Conservation (phyloP, 2,113 vertebrate genomes). For the Gallinago undulata region DNA sequence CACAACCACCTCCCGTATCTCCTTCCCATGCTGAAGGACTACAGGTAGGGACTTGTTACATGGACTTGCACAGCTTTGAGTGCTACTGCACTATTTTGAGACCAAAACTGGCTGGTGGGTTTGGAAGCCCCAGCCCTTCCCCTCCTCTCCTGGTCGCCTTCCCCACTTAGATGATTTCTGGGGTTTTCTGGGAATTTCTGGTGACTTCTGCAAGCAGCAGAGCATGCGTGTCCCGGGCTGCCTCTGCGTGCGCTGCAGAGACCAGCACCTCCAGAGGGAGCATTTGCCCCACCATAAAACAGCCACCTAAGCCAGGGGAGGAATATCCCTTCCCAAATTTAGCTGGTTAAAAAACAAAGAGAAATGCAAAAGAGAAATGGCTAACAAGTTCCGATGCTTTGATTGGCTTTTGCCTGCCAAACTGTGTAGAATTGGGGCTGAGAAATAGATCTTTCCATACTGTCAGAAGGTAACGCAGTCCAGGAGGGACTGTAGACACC, state of each 20-base stretch:
- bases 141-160: background rate
- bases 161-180: background rate
- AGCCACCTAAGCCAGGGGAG: background rate
- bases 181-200: background rate
- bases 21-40: background rate
- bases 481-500: background rate
- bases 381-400: background rate
- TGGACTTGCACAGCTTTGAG: background rate
- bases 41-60: background rate
- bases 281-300: background rate
- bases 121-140: background rate
- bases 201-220: background rate
- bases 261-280: conserved; percentile 54
- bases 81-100: background rate
- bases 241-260: background rate
- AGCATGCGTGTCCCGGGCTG: accelerated
- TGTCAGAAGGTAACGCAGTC: background rate
- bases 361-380: background rate
- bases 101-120: background rate
- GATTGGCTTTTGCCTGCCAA: background rate
- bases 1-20: background rate
- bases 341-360: background rate
- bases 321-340: background rate
- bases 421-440: accelerated
- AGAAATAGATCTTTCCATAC: background rate